Conservation (phyloP, 2,797 vertebrate genomes). For the Lepidocolaptes lacrymiger region DNA sequence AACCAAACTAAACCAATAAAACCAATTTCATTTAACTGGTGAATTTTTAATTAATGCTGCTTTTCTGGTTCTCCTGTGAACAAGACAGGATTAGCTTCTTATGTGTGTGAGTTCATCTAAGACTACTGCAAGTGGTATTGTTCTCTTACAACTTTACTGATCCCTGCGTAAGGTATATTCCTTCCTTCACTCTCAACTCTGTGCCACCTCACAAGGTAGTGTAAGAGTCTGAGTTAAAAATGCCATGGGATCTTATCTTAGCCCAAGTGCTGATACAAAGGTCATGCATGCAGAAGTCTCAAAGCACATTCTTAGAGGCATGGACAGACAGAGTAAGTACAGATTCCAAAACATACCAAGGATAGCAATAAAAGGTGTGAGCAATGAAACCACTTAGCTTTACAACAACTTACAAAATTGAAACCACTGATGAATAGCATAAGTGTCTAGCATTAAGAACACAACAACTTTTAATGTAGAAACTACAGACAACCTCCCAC, state of each 20-base stretch:
- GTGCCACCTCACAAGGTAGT: neutral
- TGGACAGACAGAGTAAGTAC: neutral
- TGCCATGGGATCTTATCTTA: neutral
- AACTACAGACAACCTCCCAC: neutral
- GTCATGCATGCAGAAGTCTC: neutral
- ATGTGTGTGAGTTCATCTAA: neutral
- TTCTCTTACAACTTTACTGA: neutral
- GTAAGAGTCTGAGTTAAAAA: neutral
- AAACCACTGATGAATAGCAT: neutral
- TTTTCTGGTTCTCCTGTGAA: neutral
- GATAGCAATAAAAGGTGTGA: neutral
- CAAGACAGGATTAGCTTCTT: neutral
- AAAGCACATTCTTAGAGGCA: neutral
- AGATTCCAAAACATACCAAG: neutral
- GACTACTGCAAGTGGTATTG: neutral
- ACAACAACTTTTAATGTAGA: rapidly evolving
- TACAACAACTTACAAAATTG: neutral
- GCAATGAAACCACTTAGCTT: neutral
- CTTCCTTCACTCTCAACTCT: neutral
- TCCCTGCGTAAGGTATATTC: neutral
- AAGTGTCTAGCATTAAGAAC: neutral
- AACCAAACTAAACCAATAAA: neutral
- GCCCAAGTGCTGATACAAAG: neutral
- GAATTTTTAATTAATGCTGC: neutral
- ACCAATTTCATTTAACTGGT: neutral